Evolutionary conservation across 1,140 invertebrate species (phyloP), one percentile per base, ranked within the genome.

Genomic region (Caenorhabditis latens): DNA sequence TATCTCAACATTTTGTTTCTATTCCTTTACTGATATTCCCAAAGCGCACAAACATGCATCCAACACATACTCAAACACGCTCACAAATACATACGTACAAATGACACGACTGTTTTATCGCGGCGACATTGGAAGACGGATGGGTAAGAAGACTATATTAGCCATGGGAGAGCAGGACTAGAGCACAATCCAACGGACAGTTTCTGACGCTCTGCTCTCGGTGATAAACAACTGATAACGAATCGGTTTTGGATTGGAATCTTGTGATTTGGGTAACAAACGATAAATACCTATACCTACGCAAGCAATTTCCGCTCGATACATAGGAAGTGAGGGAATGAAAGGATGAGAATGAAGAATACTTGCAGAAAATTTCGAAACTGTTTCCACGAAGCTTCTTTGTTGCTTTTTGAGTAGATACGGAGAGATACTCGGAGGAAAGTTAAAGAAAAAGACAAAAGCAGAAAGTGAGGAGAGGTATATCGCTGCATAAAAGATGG

Each of bases 221-320:
- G 32, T 75, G 67, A 75, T 48, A 75, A 75, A 75, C 67, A 75
- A 75, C 67, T 75, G 67, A 75, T 75, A 75, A 75, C 67, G 13
- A 42, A 19, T 32, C 32, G 32, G 32, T 32, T 67, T 67, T 61
- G 24, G 63, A 40, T 40, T 75, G 16, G 67, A 75, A 75, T 75
- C 67, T 75, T 24, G 67, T 75, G 67, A 48, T 75, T 75, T 75
- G 67, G 67, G 32, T 32, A 32, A 53, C 21, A 65, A 65, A 65
- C 67, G 21, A 58, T 14, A 46, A 14, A 75, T 75, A 14, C 50
- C 50, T 53, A 53, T 32, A 40, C 67, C 14, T 75, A 75, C 67
- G 67, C 42, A 46, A 75, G 42, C 67, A 75, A 32, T 46, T 75
- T 65, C 5, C 67, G 63, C 32, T 67, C 63, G 13, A 32, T 40